phyloP scores from a whole-genome alignment of 2,113 vertebrate genomes.

The Cathartes aura region DNA sequence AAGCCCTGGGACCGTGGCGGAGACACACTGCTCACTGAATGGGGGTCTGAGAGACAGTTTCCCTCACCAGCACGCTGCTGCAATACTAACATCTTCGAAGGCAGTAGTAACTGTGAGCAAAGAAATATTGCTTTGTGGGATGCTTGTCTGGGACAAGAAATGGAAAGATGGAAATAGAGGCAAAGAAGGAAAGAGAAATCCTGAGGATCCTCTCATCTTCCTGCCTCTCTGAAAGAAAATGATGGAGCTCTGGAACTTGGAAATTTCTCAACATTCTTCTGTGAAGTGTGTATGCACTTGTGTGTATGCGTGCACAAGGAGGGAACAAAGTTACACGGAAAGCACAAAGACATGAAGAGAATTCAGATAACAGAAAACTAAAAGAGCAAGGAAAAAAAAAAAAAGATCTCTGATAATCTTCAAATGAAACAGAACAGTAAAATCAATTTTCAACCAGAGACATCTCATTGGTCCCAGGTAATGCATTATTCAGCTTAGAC shows the following conservation, averaged over 20 bases:
- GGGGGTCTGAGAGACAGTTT: background rate
- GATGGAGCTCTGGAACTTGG: background rate
- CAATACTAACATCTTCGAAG: background rate
- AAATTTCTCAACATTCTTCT: background rate
- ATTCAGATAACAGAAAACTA: background rate
- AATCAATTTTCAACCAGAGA: background rate
- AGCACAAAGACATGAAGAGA: background rate
- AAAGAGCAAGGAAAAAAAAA: background rate
- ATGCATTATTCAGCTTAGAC: background rate
- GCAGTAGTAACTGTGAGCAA: background rate
- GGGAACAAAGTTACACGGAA: background rate
- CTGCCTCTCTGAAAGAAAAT: background rate
- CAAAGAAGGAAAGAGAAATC: background rate
- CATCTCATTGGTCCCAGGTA: background rate
- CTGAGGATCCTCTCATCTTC: background rate
- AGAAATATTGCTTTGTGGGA: background rate
- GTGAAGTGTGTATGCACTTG: background rate
- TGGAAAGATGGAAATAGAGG: background rate
- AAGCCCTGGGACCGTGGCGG: background rate
- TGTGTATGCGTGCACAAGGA: fast-evolving
- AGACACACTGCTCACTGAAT: background rate
- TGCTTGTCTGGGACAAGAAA: background rate
- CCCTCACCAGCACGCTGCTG: background rate
- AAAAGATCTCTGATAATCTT: background rate
- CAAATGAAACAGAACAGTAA: background rate